These are phyloP conservation scores for Trichogramma evanescens DNA, from an alignment of 2,888 invertebrate species.

Conservation along the genomic window DNA sequence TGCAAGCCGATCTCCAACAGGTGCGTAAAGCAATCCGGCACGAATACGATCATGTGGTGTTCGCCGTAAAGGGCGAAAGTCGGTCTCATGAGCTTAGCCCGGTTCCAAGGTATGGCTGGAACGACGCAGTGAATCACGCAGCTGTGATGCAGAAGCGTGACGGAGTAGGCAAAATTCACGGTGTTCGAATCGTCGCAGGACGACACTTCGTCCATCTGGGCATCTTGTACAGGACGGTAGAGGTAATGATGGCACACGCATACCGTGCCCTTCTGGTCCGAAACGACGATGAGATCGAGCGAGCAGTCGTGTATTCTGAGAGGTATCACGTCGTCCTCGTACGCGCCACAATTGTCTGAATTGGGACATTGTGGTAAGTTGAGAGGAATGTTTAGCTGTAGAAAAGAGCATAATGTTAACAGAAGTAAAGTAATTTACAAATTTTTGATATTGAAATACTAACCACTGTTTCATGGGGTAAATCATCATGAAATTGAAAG, in stretches of 20 bases:
- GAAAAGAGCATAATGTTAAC: slow-evolving; percentile 19
- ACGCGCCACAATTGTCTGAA: slow-evolving; percentile 59
- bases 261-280: slow-evolving; percentile 66
- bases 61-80: slow-evolving; percentile 70
- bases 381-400: slow-evolving; percentile 75
- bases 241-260: slow-evolving; percentile 78
- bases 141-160: slow-evolving; percentile 75
- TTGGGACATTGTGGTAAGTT: slow-evolving; percentile 67
- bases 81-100: slow-evolving; percentile 69
- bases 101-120: slow-evolving; percentile 72
- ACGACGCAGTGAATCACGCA: slow-evolving; percentile 77
- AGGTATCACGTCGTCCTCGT: slow-evolving; percentile 76
- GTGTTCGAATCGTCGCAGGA: slow-evolving; percentile 51
- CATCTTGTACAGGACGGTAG: slow-evolving; percentile 61
- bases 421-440: slow-evolving; percentile 6
- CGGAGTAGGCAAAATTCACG: slow-evolving; percentile 79
- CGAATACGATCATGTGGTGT: slow-evolving; percentile 74
- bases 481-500: slow-evolving; percentile 77
- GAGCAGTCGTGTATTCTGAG: slow-evolving; percentile 75
- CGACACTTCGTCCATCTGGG: slow-evolving; percentile 43
- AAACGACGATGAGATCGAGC: slow-evolving; percentile 70
- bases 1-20: slow-evolving; percentile 74
- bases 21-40: slow-evolving; percentile 78
- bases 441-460: slow-evolving; percentile 33
- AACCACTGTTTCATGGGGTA: slow-evolving; percentile 83